phyloP scores from a whole-genome alignment of 2,797 vertebrate genomes.

The Threskiornis aethiopicus region DNA sequence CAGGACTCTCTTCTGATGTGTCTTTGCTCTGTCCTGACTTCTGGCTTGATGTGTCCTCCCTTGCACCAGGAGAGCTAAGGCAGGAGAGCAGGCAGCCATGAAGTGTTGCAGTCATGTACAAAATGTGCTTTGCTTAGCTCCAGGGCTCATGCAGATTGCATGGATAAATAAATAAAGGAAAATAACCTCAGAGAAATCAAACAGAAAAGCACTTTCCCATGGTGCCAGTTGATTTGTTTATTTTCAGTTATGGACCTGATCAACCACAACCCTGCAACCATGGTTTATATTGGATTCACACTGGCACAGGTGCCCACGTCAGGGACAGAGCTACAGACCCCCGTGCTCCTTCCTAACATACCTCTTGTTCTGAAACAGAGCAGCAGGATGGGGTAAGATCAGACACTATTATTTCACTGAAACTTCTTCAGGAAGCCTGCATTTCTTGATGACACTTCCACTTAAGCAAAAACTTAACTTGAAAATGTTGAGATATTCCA shows the following conservation, averaged over 20 bases:
- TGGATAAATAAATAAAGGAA: not conserved
- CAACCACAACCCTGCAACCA: not conserved
- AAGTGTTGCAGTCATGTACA: not conserved
- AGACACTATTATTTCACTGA: not conserved
- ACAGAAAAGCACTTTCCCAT: not conserved
- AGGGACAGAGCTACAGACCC: not conserved
- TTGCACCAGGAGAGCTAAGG: not conserved
- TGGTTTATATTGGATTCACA: not conserved
- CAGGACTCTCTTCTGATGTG: not conserved
- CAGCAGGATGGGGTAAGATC: not conserved
- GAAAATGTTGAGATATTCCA: not conserved
- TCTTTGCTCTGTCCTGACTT: not conserved
- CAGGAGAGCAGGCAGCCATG: not conserved
- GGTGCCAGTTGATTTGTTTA: not conserved
- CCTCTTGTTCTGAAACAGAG: not conserved
- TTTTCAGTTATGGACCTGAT: not conserved
- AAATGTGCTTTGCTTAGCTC: not conserved
- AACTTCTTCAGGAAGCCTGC: not conserved
- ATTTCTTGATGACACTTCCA: not conserved
- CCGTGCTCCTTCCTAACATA: not conserved
- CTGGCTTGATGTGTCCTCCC: not conserved
- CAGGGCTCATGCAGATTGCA: not conserved
- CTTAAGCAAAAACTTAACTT: not conserved
- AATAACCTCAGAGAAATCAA: not conserved
- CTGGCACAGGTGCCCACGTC: not conserved